Conservation (phyloP, 2,888 invertebrate species). For the Machimus atricapillus region DNA sequence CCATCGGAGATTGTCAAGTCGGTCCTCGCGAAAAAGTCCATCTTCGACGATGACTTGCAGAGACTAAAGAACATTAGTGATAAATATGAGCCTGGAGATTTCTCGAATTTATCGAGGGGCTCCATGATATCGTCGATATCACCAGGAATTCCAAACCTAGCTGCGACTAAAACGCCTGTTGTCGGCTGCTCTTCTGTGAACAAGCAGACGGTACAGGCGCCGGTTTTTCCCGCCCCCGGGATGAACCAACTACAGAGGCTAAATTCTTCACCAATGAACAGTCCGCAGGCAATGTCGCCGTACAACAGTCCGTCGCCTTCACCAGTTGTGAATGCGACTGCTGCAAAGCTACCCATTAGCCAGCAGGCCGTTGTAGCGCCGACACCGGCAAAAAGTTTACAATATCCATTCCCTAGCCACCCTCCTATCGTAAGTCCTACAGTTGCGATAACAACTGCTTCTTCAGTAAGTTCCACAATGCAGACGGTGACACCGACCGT, state of each 20-base stretch:
- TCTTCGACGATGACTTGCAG: constrained; percentile 96
- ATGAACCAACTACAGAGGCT: constrained; percentile 55
- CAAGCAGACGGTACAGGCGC: constrained; percentile 44
- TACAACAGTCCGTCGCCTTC: constrained; percentile 62
- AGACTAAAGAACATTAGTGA: constrained; percentile 86
- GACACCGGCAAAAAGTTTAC: constrained; percentile 64
- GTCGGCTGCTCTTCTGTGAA: constrained; percentile 50
- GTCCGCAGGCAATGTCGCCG: constrained; percentile 61
- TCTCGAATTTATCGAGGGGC: constrained; percentile 48
- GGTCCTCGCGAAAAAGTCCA: constrained; percentile 88
- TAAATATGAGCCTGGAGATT: constrained; percentile 74
- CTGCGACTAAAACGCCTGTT: constrained; percentile 56
- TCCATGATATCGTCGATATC: constrained; percentile 49
- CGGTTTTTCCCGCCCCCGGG: constrained; percentile 41
- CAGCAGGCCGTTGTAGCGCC: constrained; percentile 43
- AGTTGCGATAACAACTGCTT: constrained; percentile 52
- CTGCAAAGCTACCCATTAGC: constrained; percentile 9
- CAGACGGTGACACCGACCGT: constrained; percentile 48
- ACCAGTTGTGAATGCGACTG: constrained; percentile 49
- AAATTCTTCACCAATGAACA: constrained; percentile 62
- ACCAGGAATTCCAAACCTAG: constrained; percentile 59
- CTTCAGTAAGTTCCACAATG: constrained; percentile 52
- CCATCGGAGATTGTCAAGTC: constrained; percentile 94
- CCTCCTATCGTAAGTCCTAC: constrained; percentile 66
- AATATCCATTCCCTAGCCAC: constrained; percentile 82